phyloP scores from a whole-genome alignment of 2,888 invertebrate species.

The Leucophora obtusa region DNA sequence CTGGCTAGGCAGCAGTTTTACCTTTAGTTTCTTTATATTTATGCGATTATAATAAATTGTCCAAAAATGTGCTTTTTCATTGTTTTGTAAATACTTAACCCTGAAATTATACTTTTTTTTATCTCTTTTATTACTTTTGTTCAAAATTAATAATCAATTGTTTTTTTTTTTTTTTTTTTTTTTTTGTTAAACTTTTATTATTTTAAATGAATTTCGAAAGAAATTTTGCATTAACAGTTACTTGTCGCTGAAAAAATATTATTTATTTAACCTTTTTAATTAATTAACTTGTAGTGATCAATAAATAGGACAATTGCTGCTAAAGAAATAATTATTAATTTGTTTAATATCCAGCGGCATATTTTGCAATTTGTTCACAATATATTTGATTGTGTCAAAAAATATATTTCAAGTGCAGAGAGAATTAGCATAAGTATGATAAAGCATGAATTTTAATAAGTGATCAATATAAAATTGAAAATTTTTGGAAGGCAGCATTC shows the following conservation, averaged over 20 bases:
- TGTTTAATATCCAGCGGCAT: not conserved
- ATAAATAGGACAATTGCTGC: not conserved
- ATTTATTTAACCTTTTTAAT: not conserved
- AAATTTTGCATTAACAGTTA: slow-evolving; percentile 36
- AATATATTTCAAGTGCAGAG: no score
- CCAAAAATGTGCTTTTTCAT: not conserved
- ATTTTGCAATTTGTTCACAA: not conserved
- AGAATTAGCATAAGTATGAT: no score
- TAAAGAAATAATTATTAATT: not conserved
- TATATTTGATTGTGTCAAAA: no score
- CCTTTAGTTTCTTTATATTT: no score
- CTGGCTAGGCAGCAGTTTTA: no score
- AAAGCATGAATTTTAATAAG: no score
- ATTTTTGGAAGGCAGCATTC: no score
- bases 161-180: no score
- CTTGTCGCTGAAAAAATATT: not conserved
- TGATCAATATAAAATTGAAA: no score
- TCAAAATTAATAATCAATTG: slow-evolving; percentile 6
- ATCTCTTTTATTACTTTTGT: not conserved
- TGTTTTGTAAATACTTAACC: slow-evolving; percentile 36
- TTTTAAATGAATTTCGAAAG: slow-evolving; percentile 40
- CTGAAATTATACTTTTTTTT: slow-evolving; percentile 42
- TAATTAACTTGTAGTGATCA: not conserved
- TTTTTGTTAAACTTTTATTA: not conserved
- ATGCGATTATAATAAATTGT: no score